These are phyloP conservation scores for Micromesistius poutassou DNA, from an alignment of 2,797 vertebrate species.

Conservation along the genomic window DNA sequence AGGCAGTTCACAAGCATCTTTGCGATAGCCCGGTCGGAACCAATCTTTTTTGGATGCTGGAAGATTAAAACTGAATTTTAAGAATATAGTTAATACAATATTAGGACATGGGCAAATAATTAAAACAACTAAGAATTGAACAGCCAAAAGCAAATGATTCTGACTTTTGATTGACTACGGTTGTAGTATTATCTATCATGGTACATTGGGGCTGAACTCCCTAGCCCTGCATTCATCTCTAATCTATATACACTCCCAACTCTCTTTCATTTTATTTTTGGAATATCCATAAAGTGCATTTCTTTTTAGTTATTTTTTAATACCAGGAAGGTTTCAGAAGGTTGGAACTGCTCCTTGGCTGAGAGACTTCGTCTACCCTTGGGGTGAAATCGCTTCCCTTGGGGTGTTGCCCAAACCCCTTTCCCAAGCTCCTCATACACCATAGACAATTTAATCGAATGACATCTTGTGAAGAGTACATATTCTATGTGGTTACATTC, in stretches of 20 bases:
- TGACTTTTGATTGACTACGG: neutral
- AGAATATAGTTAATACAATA: neutral
- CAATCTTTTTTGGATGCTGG: neutral
- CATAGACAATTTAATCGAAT: conserved; percentile 55
- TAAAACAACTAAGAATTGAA: neutral
- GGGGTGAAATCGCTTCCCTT: conserved; percentile 23
- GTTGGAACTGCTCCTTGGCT: conserved; percentile 22
- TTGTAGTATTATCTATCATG: neutral
- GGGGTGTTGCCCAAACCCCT: conserved; percentile 30
- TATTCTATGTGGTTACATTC: conserved; percentile 49
- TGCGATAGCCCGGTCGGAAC: neutral
- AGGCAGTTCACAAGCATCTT: neutral
- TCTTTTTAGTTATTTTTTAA: conserved; percentile 27
- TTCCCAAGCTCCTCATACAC: conserved; percentile 41
- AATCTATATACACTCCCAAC: conserved; percentile 22
- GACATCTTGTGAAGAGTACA: conserved; percentile 45
- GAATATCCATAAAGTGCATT: conserved; percentile 67
- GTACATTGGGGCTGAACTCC: conserved; percentile 5
- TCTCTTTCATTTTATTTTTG: conserved; percentile 37
- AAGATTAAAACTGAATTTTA: conserved; percentile 1
- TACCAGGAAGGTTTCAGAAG: conserved; percentile 29
- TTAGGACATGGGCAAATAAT: neutral
- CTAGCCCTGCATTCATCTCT: conserved; percentile 24
- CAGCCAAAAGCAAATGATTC: conserved; percentile 2
- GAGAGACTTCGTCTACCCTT: conserved; percentile 54